Conservation (phyloP, 2,113 vertebrate species). For the Nycticorax nycticorax region DNA sequence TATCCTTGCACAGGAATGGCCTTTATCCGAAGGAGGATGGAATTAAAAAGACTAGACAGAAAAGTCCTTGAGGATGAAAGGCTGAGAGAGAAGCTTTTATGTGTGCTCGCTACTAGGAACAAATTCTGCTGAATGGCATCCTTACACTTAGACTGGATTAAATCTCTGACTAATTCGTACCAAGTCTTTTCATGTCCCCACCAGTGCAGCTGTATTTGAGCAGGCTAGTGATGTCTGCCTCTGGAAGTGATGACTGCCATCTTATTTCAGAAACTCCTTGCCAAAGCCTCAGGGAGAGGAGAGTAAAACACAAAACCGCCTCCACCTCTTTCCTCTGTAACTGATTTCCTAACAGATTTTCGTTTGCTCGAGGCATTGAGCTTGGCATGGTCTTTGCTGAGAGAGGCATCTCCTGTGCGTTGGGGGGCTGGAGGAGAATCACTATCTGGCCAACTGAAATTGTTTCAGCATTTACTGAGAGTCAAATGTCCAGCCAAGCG, state of each 20-base stretch:
- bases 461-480: background rate
- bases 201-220: background rate
- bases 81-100: background rate
- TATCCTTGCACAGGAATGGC: background rate
- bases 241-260: constrained; percentile 15
- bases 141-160: constrained; percentile 9
- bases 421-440: background rate
- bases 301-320: background rate
- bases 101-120: background rate
- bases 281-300: constrained; percentile 11
- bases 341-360: constrained; percentile 33
- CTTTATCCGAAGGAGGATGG: background rate
- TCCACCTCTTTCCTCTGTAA: background rate
- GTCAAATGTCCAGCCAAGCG: constrained; percentile 33
- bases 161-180: constrained; percentile 31
- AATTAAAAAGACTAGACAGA: background rate
- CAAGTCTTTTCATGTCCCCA: constrained; percentile 43
- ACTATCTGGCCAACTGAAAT: background rate
- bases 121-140: constrained; percentile 38
- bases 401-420: background rate
- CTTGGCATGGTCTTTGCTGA: constrained; percentile 18
- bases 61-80: constrained; percentile 4
- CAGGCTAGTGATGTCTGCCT: background rate
- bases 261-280: constrained; percentile 3
- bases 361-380: background rate